phyloP scores from a whole-genome alignment of 2,113 vertebrate species.

The Bostrychus sinensis region DNA sequence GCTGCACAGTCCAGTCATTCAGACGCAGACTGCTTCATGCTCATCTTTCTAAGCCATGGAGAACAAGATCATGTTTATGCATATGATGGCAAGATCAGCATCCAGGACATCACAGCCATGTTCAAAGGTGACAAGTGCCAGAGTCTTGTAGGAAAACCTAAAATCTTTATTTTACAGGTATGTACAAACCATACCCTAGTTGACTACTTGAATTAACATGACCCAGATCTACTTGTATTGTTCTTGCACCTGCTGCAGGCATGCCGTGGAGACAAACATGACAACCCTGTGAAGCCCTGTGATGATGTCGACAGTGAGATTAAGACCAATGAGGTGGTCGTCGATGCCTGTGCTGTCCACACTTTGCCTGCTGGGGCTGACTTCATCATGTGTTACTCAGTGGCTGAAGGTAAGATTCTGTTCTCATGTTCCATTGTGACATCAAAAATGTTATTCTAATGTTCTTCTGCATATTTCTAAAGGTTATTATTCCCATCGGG shows the following conservation, averaged over 20 bases:
- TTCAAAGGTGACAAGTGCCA: constrained; percentile 91
- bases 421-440: no score
- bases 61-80: constrained; percentile 87
- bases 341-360: constrained; percentile 84
- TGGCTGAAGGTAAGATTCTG: constrained; percentile 86
- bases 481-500: constrained; percentile 96
- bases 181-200: neutral
- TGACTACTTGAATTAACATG: neutral
- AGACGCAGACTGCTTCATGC: constrained; percentile 90
- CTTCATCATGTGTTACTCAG: constrained; percentile 98
- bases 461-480: constrained; percentile 28
- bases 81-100: constrained; percentile 81
- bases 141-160: constrained; percentile 93
- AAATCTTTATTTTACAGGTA: constrained; percentile 98
- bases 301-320: constrained; percentile 77
- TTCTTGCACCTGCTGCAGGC: constrained; percentile 75
- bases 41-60: constrained; percentile 92
- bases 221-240: neutral
- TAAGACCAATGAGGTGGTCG: constrained; percentile 75
- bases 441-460: neutral
- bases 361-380: constrained; percentile 93
- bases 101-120: constrained; percentile 80
- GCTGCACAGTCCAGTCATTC: constrained; percentile 81
- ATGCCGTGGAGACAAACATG: constrained; percentile 89
- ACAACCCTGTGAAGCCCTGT: constrained; percentile 77